Conservation (phyloP, 2,113 vertebrate genomes). For the Poicephalus meyeri region DNA sequence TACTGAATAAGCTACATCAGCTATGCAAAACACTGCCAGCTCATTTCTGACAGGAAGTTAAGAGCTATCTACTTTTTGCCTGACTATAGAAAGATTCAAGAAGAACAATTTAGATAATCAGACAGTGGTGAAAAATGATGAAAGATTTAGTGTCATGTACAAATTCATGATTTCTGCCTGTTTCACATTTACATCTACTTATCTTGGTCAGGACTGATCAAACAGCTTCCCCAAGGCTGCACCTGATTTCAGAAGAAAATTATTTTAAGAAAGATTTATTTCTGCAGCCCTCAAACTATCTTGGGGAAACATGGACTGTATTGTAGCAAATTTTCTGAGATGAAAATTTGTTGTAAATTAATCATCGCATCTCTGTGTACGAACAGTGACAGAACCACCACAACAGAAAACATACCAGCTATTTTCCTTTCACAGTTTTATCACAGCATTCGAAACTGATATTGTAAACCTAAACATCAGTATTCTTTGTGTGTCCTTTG, state of each 20-base stretch:
- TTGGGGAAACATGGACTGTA: not conserved
- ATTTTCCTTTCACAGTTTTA: not conserved
- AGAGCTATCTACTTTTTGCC: not conserved
- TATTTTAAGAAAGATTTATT: not conserved
- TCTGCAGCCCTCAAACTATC: not conserved
- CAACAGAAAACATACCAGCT: not conserved
- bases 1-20: not conserved
- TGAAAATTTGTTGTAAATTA: not conserved
- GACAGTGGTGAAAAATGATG: not conserved
- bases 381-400: not conserved
- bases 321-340: not conserved
- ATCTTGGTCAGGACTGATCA: not conserved
- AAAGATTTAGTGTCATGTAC: not conserved
- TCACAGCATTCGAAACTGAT: not conserved
- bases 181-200: not conserved
- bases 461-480: not conserved
- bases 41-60: not conserved
- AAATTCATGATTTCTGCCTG: not conserved
- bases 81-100: not conserved
- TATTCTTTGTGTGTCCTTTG: not conserved
- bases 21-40: not conserved
- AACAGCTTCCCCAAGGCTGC: not conserved
- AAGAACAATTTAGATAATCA: not conserved
- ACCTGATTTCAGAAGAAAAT: not conserved
- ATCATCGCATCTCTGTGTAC: not conserved